Conservation (phyloP, 2,888 invertebrate genomes). For the Pyrrhia umbra region DNA sequence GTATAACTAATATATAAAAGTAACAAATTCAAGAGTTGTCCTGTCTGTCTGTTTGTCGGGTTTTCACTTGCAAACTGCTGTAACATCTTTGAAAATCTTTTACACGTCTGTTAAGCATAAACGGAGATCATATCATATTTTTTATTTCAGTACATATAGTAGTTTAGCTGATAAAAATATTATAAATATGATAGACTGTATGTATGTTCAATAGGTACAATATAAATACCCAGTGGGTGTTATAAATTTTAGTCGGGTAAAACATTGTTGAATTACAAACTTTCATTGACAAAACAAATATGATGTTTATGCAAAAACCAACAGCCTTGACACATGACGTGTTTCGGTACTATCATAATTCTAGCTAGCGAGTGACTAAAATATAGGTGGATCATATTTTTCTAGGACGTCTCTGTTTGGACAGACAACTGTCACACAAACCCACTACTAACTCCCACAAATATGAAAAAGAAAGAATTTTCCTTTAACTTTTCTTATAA, state of each 20-base stretch:
- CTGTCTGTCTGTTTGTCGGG: no score
- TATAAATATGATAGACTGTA: no score
- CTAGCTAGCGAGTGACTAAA: slow-evolving; percentile 5
- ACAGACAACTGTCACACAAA: slow-evolving; percentile 35
- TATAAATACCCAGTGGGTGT: neutral
- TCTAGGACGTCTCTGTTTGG: slow-evolving; percentile 27
- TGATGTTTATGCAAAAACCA: slow-evolving; percentile 10
- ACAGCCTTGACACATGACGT: slow-evolving; percentile 12
- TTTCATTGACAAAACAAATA: slow-evolving; percentile 1
- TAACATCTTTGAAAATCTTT: no score
- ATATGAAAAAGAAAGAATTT: slow-evolving; percentile 10
- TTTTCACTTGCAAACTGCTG: no score
- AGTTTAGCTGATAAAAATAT: no score
- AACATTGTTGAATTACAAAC: neutral
- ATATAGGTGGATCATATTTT: slow-evolving; percentile 41
- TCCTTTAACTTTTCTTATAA: neutral
- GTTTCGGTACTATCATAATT: slow-evolving; percentile 25
- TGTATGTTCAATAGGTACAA: no score
- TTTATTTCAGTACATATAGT: no score
- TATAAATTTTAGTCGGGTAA: neutral
- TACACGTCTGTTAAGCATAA: no score
- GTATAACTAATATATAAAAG: no score
- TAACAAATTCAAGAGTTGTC: no score
- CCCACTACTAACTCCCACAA: slow-evolving; percentile 33
- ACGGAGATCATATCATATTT: no score